Percentiles rank a stretch among this genome's conserved stretches.
Conservation (phyloP, 2,797 vertebrate genomes). For the Lepilemur ruficaudatus region DNA sequence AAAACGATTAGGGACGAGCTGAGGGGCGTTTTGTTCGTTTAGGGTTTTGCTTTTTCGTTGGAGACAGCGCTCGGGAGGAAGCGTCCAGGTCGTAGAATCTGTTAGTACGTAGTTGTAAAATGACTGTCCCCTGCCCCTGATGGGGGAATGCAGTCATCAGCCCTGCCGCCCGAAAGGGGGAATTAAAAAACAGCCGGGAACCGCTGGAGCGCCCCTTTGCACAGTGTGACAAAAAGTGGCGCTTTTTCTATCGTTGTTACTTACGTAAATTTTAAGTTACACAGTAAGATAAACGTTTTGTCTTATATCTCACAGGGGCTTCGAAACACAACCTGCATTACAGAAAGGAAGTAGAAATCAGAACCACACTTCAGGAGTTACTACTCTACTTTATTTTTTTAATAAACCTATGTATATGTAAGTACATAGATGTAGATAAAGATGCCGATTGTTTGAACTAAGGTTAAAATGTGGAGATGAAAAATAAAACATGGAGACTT, state of each 20-base stretch:
- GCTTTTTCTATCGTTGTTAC: neutral
- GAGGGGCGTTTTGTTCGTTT: neutral
- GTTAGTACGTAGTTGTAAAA: neutral
- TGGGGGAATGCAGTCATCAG: neutral
- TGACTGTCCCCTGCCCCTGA: neutral
- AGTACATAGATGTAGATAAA: constrained; percentile 50
- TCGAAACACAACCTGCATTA: neutral
- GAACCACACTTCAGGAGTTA: constrained; percentile 73
- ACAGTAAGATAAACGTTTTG: constrained; percentile 12
- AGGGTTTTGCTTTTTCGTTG: neutral
- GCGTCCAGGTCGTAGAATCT: neutral
- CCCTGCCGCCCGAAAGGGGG: neutral
- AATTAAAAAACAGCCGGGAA: neutral
- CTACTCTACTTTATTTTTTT: constrained; percentile 77
- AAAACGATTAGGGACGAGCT: neutral
- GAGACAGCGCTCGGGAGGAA: neutral
- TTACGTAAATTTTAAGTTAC: neutral
- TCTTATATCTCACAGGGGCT: constrained; percentile 72
- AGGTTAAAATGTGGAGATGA: constrained; percentile 21
- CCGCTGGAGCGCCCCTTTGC: neutral
- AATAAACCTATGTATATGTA: constrained; percentile 77
- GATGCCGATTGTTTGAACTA: neutral
- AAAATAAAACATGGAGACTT: neutral
- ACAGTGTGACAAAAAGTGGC: neutral
- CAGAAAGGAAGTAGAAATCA: constrained; percentile 69